A percentile compares a stretch with the other conserved stretches of the same genome.
Conservation (phyloP, 1,140 invertebrate species). For the Dryas iulia region DNA sequence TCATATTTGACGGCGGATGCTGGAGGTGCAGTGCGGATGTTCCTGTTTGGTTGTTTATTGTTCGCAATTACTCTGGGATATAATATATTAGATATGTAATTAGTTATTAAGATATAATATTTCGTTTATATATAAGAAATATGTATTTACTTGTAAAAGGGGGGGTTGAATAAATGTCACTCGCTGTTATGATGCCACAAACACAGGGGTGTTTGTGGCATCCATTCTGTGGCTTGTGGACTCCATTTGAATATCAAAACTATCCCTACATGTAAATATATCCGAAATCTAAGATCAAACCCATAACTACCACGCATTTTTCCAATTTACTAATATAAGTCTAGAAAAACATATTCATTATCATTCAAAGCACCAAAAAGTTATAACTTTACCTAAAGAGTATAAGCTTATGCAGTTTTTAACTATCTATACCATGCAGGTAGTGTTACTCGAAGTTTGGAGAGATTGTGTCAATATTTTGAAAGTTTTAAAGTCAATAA, state of each 20-base stretch:
- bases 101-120: background rate
- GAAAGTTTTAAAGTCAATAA: constrained; percentile 22
- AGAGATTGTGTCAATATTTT: constrained; percentile 22
- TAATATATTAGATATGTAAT: background rate
- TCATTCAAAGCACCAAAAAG: background rate
- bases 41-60: background rate
- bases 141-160: no score
- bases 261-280: no score
- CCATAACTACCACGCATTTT: background rate
- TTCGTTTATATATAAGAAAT: background rate
- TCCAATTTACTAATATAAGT: no score
- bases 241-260: no score
- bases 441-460: background rate
- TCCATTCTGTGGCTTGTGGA: no score
- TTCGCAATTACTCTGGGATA: background rate
- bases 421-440: background rate
- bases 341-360: background rate
- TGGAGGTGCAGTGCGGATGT: background rate
- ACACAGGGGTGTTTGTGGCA: no score
- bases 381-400: no score
- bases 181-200: no score
- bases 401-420: background rate
- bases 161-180: no score
- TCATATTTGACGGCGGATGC: background rate
- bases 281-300: background rate